Evolutionary conservation across 2,888 invertebrate genomes (phyloP), one percentile per base, ranked within the genome.

Genomic region (Noctua fimbriata): DNA sequence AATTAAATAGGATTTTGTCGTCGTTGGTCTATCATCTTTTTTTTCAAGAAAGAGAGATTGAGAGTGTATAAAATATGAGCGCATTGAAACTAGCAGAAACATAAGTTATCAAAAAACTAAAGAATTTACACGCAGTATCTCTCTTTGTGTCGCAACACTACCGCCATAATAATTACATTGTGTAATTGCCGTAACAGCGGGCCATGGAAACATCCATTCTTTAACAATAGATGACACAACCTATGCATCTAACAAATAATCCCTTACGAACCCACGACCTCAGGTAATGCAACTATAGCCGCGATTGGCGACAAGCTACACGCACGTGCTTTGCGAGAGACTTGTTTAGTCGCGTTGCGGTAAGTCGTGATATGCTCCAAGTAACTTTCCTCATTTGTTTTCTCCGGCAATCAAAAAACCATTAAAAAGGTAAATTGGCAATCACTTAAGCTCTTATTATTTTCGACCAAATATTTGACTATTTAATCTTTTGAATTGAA

Each of bases 151-250:
- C 41, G 81, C 78, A 85, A 89, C 52, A 74, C 41, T 55, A 81
- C 18, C 47, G 67, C 32, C 75, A 79, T 86, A 80, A 87, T 89
- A 90, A 91, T 91, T 90, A 87, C 74, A 63, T 76, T 73, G 83
- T 79, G 88, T 89, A 90, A 90, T 89, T 91, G 83, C 79, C 76
- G 87, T 84, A 77, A 82, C 86, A 47, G 65, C 73, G 71, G 73
- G 63, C 83, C 87, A 88, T 89, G 85, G 88, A 86, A 89, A 88
- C 73, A 84, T 84, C 82, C 70, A 87, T 67, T 76, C 72, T 87
- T 80, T 73, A 85, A 87, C 88, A 88, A 89, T 82, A 60, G 73
- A 49, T 83, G 79, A 74, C 74, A 81, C 81, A 84, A 86, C 44
- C 41, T 44, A 74, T 69, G 52, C 69, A 81, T 60, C 18, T 58